phyloP scores from a whole-genome alignment of 2,113 vertebrate genomes.

The Nibea albiflora region DNA sequence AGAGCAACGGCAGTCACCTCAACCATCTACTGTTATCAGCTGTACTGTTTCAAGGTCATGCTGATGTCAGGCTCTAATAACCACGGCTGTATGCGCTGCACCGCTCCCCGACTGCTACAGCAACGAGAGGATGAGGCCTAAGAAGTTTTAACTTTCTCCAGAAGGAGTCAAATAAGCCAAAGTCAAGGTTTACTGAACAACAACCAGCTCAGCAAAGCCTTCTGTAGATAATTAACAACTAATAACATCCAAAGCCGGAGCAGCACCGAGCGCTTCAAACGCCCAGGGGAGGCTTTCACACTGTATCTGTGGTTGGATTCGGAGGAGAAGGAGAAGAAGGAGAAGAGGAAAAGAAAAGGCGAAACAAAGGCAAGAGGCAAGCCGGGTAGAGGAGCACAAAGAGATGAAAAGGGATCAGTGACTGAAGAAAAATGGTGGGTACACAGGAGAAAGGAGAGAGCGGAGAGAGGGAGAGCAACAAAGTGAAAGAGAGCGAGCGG shows the following conservation, averaged over 20 bases:
- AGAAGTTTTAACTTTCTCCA: not conserved
- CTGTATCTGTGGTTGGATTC: conserved; percentile 14
- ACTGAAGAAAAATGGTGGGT: conserved; percentile 17
- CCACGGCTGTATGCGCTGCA: not conserved
- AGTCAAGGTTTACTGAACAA: conserved; percentile 38
- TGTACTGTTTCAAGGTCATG: not conserved
- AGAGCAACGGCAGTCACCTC: not conserved
- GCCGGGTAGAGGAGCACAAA: conserved; percentile 22
- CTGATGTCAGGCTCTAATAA: not conserved
- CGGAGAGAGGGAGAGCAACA: conserved; percentile 30
- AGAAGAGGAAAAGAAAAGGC: not conserved
- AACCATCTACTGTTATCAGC: not conserved
- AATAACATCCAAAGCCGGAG: conserved; percentile 39
- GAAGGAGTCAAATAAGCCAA: not conserved
- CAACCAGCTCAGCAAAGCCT: conserved; percentile 27
- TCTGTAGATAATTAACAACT: conserved; percentile 47
- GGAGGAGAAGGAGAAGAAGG: not conserved
- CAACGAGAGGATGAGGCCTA: not conserved
- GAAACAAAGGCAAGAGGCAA: conserved; percentile 29
- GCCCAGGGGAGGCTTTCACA: conserved; percentile 20
- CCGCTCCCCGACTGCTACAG: not conserved
- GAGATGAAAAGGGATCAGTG: conserved; percentile 40
- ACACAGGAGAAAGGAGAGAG: conserved; percentile 19
- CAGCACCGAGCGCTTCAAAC: conserved; percentile 38
- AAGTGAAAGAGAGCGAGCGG: conserved; percentile 43